A percentile compares a stretch with the other conserved stretches of the same genome.
These are phyloP conservation scores for Plemyria rubiginata DNA, from an alignment of 2,888 invertebrate species.

Conservation along the genomic window DNA sequence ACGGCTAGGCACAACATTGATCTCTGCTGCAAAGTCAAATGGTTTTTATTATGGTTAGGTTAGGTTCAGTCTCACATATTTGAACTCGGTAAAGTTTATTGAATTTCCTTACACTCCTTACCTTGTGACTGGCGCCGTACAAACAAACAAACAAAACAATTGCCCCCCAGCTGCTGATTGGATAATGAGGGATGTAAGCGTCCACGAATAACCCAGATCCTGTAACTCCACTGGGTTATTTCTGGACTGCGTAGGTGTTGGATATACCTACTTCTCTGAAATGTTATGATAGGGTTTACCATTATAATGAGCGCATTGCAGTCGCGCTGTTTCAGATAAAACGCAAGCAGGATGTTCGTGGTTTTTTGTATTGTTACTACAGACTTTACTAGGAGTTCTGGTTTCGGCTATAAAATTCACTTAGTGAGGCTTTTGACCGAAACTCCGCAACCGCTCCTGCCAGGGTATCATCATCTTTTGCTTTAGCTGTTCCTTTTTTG, in stretches of 20 bases:
- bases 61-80: too few relatives aligned
- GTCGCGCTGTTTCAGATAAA: too few relatives aligned
- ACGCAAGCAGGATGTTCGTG: too few relatives aligned
- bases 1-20: too few relatives aligned
- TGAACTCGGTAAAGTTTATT: background rate
- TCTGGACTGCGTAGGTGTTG: constrained; percentile 28
- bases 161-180: constrained; percentile 37
- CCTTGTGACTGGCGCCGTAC: constrained; percentile 1
- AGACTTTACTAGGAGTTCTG: too few relatives aligned
- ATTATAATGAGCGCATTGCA: too few relatives aligned
- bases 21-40: too few relatives aligned
- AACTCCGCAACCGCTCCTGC: background rate
- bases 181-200: constrained; percentile 48
- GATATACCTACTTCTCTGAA: constrained; percentile 7
- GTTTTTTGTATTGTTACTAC: too few relatives aligned
- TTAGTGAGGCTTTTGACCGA: background rate
- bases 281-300: too few relatives aligned
- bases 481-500: too few relatives aligned
- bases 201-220: constrained; percentile 33
- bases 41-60: too few relatives aligned
- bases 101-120: constrained; percentile 7
- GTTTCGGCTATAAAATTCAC: background rate
- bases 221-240: constrained; percentile 27
- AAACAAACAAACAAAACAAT: constrained; percentile 24
- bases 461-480: background rate